phyloP scores from a whole-genome alignment of 2,888 invertebrate genomes.

The Electrophaes corylata region DNA sequence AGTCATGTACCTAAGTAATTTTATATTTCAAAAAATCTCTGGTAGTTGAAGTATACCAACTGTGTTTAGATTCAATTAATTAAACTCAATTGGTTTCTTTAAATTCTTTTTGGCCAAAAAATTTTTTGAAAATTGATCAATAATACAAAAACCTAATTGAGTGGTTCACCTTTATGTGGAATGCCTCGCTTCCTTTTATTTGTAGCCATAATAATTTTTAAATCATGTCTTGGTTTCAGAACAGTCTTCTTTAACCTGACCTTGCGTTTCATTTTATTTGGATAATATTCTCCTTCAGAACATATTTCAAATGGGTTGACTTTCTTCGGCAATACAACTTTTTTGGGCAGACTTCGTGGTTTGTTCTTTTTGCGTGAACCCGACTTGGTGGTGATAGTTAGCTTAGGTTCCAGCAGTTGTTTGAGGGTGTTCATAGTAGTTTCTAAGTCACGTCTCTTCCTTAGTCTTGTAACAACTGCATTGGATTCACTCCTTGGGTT shows the following conservation, averaged over 20 bases:
- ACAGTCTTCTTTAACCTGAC: slow-evolving; percentile 49
- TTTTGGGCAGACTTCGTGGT: slow-evolving; percentile 17
- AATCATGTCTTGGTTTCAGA: slow-evolving; percentile 55
- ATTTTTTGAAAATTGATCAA: neutral
- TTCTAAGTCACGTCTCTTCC: slow-evolving; percentile 18
- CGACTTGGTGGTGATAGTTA: neutral
- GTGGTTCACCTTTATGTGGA: slow-evolving; percentile 54
- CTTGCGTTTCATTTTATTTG: slow-evolving; percentile 55
- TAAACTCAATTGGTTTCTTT: too few species aligned
- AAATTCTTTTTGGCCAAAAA: too few species aligned
- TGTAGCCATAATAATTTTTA: slow-evolving; percentile 54
- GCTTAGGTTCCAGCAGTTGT: slow-evolving; percentile 18
- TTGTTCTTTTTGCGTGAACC: slow-evolving; percentile 23
- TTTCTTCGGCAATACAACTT: slow-evolving; percentile 16
- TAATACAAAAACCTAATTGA: neutral
- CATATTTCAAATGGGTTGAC: slow-evolving; percentile 24
- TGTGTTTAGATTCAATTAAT: too few species aligned
- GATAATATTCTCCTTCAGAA: slow-evolving; percentile 55
- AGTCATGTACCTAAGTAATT: too few species aligned
- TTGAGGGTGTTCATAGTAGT: slow-evolving; percentile 32
- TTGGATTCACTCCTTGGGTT: neutral
- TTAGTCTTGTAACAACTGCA: slow-evolving; percentile 6
- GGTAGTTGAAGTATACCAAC: too few species aligned
- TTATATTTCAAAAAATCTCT: too few species aligned
- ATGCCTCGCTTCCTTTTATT: slow-evolving; percentile 62